These are phyloP conservation scores for Sinella curviseta DNA, from an alignment of 1,140 invertebrate genomes.

Conservation along the genomic window DNA sequence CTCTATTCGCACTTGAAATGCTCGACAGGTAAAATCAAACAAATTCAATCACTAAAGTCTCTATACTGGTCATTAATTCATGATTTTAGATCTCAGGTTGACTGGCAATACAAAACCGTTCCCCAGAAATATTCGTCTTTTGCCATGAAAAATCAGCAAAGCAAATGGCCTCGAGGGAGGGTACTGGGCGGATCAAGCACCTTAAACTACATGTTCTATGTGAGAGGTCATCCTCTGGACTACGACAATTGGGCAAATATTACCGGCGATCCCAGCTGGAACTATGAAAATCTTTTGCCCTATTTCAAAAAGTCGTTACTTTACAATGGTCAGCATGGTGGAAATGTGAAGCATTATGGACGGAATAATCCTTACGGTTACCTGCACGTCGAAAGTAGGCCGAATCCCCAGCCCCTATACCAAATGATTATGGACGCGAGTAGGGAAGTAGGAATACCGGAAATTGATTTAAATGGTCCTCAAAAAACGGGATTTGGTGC, in stretches of 20 bases:
- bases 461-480: slow-evolving; percentile 60
- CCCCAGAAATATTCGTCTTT: slow-evolving; percentile 38
- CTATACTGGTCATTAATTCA: too few species aligned
- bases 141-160: slow-evolving; percentile 32
- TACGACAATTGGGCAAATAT: slow-evolving; percentile 54
- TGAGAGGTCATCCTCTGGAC: slow-evolving; percentile 60
- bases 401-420: slow-evolving; percentile 42
- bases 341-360: slow-evolving; percentile 36
- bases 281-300: background rate
- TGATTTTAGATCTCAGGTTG: background rate
- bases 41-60: too few species aligned
- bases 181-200: slow-evolving; percentile 61
- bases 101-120: slow-evolving; percentile 34
- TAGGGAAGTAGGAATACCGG: slow-evolving; percentile 56
- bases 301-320: slow-evolving; percentile 8
- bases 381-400: slow-evolving; percentile 31
- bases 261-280: background rate
- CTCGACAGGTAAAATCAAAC: background rate
- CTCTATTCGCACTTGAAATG: background rate
- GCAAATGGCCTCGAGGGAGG: slow-evolving; percentile 53
- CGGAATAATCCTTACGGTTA: slow-evolving; percentile 35
- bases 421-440: slow-evolving; percentile 59
- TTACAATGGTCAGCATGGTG: background rate
- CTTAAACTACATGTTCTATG: slow-evolving; percentile 65
- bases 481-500: slow-evolving; percentile 37